phyloP scores from a whole-genome alignment of 1,140 invertebrate genomes.

The Venturia canescens region DNA sequence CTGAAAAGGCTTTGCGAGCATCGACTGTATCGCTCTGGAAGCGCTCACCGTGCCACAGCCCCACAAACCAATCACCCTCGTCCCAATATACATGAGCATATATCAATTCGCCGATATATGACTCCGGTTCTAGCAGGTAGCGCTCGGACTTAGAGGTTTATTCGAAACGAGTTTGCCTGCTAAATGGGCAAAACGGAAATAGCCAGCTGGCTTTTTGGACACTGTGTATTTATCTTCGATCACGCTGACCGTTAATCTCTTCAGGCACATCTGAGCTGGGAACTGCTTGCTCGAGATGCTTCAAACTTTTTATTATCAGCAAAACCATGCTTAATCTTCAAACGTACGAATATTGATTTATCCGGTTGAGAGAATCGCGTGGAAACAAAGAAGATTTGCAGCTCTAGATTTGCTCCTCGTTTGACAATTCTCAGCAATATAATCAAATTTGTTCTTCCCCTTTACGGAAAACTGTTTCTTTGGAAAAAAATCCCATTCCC shows the following conservation, averaged over 20 bases:
- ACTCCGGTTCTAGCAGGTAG: not conserved
- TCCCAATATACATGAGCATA: not conserved
- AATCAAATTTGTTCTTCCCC: too few relatives aligned
- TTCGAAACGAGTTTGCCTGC: not conserved
- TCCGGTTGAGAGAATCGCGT: too few relatives aligned
- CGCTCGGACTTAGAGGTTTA: not conserved
- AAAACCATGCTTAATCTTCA: not conserved
- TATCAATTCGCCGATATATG: constrained; percentile 11
- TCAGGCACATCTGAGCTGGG: not conserved
- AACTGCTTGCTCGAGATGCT: not conserved
- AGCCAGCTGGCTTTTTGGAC: not conserved
- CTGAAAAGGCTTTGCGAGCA: not conserved
- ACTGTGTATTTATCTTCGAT: not conserved
- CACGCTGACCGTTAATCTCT: not conserved
- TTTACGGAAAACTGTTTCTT: too few relatives aligned
- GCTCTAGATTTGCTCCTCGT: too few relatives aligned
- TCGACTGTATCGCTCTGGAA: not conserved
- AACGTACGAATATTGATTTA: too few relatives aligned
- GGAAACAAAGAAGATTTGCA: too few relatives aligned
- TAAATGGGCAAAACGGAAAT: not conserved
- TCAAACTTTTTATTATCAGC: not conserved
- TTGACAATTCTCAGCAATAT: too few relatives aligned
- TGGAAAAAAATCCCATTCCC: too few relatives aligned
- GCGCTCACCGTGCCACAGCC: not conserved
- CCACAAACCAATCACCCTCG: not conserved